Conservation (phyloP, 1,140 invertebrate genomes). For the Eupristina koningsbergeri region DNA sequence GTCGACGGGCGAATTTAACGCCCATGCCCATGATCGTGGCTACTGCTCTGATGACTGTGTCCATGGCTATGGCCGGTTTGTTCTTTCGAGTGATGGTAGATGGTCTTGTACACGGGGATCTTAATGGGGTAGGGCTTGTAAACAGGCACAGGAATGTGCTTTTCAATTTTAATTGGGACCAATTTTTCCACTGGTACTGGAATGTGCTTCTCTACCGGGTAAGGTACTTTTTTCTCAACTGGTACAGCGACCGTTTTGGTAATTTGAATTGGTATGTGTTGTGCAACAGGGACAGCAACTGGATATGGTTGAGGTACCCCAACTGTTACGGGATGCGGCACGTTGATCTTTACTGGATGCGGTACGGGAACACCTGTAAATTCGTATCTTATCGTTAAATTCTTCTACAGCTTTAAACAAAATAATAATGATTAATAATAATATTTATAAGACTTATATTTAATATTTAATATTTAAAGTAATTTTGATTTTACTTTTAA, state of each 20-base stretch:
- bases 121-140: slow-evolving; percentile 84
- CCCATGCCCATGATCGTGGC: slow-evolving; percentile 8
- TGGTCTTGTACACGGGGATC: slow-evolving; percentile 83
- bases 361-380: slow-evolving; percentile 76
- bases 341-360: slow-evolving; percentile 79
- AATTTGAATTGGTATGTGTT: slow-evolving; percentile 69
- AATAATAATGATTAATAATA: too few relatives aligned
- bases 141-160: slow-evolving; percentile 81
- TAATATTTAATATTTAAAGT: too few relatives aligned
- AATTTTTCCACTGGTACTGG: slow-evolving; percentile 79
- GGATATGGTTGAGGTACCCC: slow-evolving; percentile 77
- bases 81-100: slow-evolving; percentile 79
- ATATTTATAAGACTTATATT: too few relatives aligned
- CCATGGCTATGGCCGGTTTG: slow-evolving; percentile 15
- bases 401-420: too few relatives aligned
- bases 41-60: slow-evolving; percentile 17
- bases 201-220: slow-evolving; percentile 77
- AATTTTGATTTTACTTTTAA: too few relatives aligned
- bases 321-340: slow-evolving; percentile 81
- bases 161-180: slow-evolving; percentile 80
- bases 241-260: slow-evolving; percentile 74
- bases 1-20: not conserved
- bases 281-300: slow-evolving; percentile 68
- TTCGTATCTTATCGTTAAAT: not conserved
- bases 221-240: slow-evolving; percentile 79